Conservation (phyloP, 2,113 vertebrate species). For the Miniopterus natalensis region DNA sequence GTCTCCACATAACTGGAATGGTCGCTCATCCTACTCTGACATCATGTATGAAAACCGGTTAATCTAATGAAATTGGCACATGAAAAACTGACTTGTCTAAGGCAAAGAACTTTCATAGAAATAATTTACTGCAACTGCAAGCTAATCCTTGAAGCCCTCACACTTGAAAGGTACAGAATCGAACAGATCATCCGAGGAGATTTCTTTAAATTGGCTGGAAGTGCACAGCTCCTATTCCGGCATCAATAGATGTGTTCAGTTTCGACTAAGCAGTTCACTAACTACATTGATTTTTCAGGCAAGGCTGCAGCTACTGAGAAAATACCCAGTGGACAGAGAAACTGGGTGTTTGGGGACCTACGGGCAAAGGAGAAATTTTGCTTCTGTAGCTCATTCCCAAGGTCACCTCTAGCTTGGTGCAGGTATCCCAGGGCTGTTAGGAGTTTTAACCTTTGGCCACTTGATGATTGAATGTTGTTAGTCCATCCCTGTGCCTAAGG, state of each 20-base stretch:
- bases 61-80: conserved; percentile 82
- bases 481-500: neutral
- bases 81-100: conserved; percentile 83
- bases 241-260: conserved; percentile 83
- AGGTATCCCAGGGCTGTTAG: neutral
- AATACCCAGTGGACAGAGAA: conserved; percentile 32
- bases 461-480: conserved; percentile 9
- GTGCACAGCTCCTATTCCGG: conserved; percentile 83
- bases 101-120: conserved; percentile 84
- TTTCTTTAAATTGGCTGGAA: conserved; percentile 88
- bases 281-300: conserved; percentile 77
- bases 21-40: conserved; percentile 37
- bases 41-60: conserved; percentile 81
- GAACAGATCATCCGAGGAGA: conserved; percentile 77
- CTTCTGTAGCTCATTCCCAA: neutral
- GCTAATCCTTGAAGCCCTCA: conserved; percentile 80
- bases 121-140: conserved; percentile 86
- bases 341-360: neutral
- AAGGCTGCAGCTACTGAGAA: conserved; percentile 45
- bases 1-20: conserved; percentile 9
- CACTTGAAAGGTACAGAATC: conserved; percentile 81
- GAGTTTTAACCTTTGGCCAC: conserved; percentile 65
- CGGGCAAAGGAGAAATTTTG: neutral
- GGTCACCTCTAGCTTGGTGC: neutral
- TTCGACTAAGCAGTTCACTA: conserved; percentile 83